phyloP scores from a whole-genome alignment of 2,113 vertebrate genomes.

The Monopterus albus region DNA sequence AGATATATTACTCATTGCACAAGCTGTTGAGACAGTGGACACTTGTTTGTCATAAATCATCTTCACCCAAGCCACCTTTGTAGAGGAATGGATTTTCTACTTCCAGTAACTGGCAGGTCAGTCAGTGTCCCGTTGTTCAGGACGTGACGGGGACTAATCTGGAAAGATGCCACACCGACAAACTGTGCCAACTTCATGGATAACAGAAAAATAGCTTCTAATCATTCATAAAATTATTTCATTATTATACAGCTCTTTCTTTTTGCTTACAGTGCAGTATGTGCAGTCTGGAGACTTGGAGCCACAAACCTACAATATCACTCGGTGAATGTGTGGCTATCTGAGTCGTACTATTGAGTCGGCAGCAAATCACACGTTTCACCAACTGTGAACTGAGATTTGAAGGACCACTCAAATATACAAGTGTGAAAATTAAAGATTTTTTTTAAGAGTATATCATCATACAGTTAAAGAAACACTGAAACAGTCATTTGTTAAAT shows the following conservation, averaged over 20 bases:
- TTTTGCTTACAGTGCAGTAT: background rate
- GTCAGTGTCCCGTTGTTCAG: slow-evolving; percentile 16
- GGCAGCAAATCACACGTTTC: slow-evolving; percentile 35
- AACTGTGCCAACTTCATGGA: background rate
- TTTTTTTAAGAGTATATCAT: background rate
- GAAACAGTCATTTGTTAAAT: background rate
- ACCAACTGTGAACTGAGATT: slow-evolving; percentile 26
- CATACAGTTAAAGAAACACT: background rate
- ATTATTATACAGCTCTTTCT: slow-evolving; percentile 19
- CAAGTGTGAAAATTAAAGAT: background rate
- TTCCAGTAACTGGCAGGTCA: slow-evolving; percentile 18
- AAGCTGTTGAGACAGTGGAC: slow-evolving; percentile 24
- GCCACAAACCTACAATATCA: slow-evolving; percentile 5
- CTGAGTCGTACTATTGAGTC: slow-evolving; percentile 22
- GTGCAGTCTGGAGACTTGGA: slow-evolving; percentile 8
- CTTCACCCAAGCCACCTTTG: slow-evolving; percentile 28
- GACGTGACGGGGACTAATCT: slow-evolving; percentile 3
- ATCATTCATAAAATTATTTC: background rate
- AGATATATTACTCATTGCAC: no score
- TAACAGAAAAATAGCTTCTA: background rate
- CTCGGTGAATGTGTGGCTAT: slow-evolving; percentile 12
- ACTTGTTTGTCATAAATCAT: slow-evolving; percentile 37
- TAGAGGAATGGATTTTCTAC: slow-evolving; percentile 44
- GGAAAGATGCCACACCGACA: slow-evolving; percentile 15
- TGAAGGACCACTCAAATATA: background rate